Evolutionary conservation across 2,888 invertebrate genomes (phyloP), one percentile per base, ranked within the genome.

Genomic region (Oscheius sp.): DNA sequence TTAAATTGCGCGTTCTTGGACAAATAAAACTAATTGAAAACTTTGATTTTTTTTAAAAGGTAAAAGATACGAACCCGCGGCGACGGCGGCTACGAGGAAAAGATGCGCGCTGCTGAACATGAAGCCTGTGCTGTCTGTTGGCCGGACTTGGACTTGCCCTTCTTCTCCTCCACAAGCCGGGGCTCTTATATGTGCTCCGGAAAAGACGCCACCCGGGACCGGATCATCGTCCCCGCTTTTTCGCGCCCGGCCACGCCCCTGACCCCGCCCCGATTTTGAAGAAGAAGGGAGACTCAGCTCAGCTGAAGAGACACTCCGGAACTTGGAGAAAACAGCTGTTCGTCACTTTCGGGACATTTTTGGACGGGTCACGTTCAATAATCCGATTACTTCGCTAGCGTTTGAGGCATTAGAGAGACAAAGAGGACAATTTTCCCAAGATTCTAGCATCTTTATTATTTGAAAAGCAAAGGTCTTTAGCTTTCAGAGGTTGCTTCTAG

Each of bases 151-250:
- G 37, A 37, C 15, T n/a, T 55, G 34, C 55, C 58, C 58, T 39
- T 58, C 58, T 58, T 29, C 58, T 15, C 15, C 29, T 15, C 31
- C 15, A n/a, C 5, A 37, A 25, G 10, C 45, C 42, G 17, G 55
- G 33, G 17, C 55, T 55, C 34, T 55, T 55, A 55, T 55, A 55
- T 55, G 34, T 55, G 55, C 55, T 55, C 61, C 61, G 61, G 61
- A 61, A 42, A 42, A 58, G 58, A 58, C 29, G 58, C 23, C 31
- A 5, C 46, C 25, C 23, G 25, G 42, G 45, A 42, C 39, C 45
- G 42, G 42, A 37, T 42, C 58, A 39, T 42, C 53, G 23, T 23
- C 33, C 12, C 25, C 34, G 15, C 42, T 61, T 61, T 61, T 42
- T 39, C 61, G 42, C 61, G 42, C 42, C 20, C 61, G 42, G 45